Base-by-base conservation (phyloP, 2,113 vertebrate genomes). In the Callopanchax toddi region DNA sequence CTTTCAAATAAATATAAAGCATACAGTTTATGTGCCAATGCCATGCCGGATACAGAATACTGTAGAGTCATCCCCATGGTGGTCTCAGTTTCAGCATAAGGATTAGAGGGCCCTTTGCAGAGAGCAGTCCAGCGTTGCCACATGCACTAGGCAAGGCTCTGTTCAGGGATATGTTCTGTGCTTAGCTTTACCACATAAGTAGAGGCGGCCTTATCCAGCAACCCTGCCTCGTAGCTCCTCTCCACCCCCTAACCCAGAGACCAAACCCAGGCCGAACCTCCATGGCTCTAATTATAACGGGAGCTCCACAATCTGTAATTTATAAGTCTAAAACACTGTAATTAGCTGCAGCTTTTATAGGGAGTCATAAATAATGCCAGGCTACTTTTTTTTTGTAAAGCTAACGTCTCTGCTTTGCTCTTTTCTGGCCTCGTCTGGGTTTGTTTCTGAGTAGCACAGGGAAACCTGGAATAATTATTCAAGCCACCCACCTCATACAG, bases 271-370 rank as follows among this genome's bases (percentile, higher is more conserved):
- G 59, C 84, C 67, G 55, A 25, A 83, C 87, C 79, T 90, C 66
- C 67, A 54, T 71, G 13, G 69, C 87, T 90, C 82, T 93, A 93
- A 93, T 92, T 93, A 92, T 91, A 92, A 83, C 83, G 58, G 83
- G 67, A 90, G 79, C 81, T 87, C 70, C 79, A 77, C 87, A 86
- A 92, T 91, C 91, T 92, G 89, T 92, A 91, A 92, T 93, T 92
- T 93, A 92, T 92, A 89, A 89, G 83, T 84, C 87, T 76, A 76
- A 89, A 89, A 90, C 86, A 89, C 89, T 92, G 85, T 93, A 91
- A 93, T 93, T 93, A 92, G 89, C 81, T 81, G 61, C 82, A 83
- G 85, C 81, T 90, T 90, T 93, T 93, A 91, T 86, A 88, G 89
- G 76, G 79, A 82, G 83, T 91, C 91, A 88, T 92, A 91, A 92